Percentiles rank a stretch among this genome's conserved stretches.
phyloP scores from a whole-genome alignment of 2,888 invertebrate species.

The Germaria angustata region DNA sequence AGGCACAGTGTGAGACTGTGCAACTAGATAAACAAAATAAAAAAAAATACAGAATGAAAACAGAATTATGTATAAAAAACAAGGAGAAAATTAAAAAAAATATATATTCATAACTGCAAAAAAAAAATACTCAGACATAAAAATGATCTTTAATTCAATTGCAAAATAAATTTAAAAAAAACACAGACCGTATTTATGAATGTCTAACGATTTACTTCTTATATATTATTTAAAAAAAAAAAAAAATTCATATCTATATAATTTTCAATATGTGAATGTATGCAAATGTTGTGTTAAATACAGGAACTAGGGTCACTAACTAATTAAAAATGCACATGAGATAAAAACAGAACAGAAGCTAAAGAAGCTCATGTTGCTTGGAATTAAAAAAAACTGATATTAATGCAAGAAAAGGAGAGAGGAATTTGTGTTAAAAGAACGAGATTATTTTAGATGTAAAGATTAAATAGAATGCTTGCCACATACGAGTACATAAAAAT shows the following conservation, averaged over 20 bases:
- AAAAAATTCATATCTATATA: background rate
- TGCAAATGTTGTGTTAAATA: slow-evolving; percentile 63
- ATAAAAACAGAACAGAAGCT: slow-evolving; percentile 32
- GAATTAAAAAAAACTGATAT: background rate
- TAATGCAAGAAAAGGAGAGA: background rate
- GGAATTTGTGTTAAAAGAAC: slow-evolving; percentile 43
- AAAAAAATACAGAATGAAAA: background rate
- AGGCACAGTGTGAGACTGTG: slow-evolving; percentile 59
- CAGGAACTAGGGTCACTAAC: slow-evolving; percentile 68
- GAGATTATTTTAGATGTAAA: slow-evolving; percentile 39
- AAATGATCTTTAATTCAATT: slow-evolving; percentile 39
- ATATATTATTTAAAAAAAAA: no score
- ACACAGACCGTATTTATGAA: slow-evolving; percentile 5
- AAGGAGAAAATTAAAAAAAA: no score
- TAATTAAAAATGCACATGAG: slow-evolving; percentile 69
- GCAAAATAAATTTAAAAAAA: background rate
- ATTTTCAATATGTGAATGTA: background rate
- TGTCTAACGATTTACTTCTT: background rate
- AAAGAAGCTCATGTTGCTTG: slow-evolving; percentile 40
- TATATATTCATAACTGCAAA: slow-evolving; percentile 19
- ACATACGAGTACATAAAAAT: slow-evolving; percentile 16
- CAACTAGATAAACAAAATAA: slow-evolving; percentile 57
- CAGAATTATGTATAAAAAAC: no score
- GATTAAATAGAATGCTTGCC: background rate
- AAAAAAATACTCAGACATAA: background rate